Base-by-base conservation (phyloP, 1,140 invertebrate genomes). In the roundworm (Caenorhabditis elegans) region DNA sequence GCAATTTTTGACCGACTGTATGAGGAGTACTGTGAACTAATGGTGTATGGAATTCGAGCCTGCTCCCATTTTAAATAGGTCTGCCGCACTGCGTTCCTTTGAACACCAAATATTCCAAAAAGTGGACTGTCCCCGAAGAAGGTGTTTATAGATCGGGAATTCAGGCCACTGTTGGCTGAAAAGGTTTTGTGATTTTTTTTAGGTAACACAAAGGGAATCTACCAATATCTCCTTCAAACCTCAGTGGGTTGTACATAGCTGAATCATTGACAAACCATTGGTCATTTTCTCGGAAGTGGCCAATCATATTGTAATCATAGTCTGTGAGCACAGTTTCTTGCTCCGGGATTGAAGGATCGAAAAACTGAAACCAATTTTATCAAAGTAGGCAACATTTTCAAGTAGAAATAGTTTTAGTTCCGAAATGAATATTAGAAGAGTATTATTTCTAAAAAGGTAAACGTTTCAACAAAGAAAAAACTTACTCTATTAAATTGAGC, bases 221-320 rank as follows among this genome's bases (percentile, higher is more conserved):
- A 89, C 87, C 80, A 76, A 89, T 89, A 82, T 89, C 88, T 39
- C 88, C 88, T 79, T 89, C 88, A 65, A 89, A 89, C 49, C 85
- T 43, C 19, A 83, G 76, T 31, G 82, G 49, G 76, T 86, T 86
- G 75, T 89, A 89, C 88, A 89, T 90, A 28, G 87, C 85, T 13
- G 87, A 86, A 26, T 89, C 88, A 80, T 89, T 85, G 11, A 88
- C 78, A 46, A 15, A 77, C 26, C 28, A 36, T 5, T 51, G 28
- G 24, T 85, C 65, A 15, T 55, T 51, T 17, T 77, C 75, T 36
- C 79, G 83, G 17, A 77, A 47, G 19, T 78, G 48, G 2, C 75
- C 76, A 76, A 47, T 76, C 48, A 76, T 65, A 19, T 78, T 77
- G 49, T 80, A 86, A 53, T 86, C 85, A 76, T 60, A 55, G 10